phyloP scores from a whole-genome alignment of 2,113 vertebrate genomes.

The Dinomys branickii region DNA sequence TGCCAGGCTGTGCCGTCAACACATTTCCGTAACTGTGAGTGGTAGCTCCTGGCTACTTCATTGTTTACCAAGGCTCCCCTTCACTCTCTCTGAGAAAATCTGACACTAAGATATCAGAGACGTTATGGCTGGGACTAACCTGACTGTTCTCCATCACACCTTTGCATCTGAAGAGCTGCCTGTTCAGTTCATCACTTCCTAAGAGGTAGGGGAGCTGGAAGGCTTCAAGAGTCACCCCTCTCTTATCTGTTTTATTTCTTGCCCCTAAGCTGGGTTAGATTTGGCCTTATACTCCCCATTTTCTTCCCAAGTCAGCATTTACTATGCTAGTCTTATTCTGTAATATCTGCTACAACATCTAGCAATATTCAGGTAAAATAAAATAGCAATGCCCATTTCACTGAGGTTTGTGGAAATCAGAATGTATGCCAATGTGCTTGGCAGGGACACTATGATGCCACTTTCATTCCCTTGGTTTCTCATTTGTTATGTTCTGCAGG shows the following conservation, averaged over 20 bases:
- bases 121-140: not conserved
- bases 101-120: not conserved
- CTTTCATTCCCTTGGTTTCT: not conserved
- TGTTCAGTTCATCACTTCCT: not conserved
- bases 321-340: not conserved
- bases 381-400: not conserved
- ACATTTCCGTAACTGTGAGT: not conserved
- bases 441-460: not conserved
- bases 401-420: not conserved
- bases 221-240: not conserved
- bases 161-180: not conserved
- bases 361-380: not conserved
- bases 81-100: not conserved
- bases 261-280: not conserved
- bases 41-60: not conserved
- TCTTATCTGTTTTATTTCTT: not conserved
- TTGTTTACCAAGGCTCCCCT: not conserved
- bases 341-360: not conserved
- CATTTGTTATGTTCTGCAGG: slow-evolving; percentile 22
- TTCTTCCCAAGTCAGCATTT: not conserved
- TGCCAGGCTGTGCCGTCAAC: not conserved
- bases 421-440: not conserved
- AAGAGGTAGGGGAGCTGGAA: not conserved
- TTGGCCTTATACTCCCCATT: not conserved
- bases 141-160: fast-evolving